Base-by-base conservation (phyloP, 2,888 invertebrate genomes). In the Drosophila nr. medialis region DNA sequence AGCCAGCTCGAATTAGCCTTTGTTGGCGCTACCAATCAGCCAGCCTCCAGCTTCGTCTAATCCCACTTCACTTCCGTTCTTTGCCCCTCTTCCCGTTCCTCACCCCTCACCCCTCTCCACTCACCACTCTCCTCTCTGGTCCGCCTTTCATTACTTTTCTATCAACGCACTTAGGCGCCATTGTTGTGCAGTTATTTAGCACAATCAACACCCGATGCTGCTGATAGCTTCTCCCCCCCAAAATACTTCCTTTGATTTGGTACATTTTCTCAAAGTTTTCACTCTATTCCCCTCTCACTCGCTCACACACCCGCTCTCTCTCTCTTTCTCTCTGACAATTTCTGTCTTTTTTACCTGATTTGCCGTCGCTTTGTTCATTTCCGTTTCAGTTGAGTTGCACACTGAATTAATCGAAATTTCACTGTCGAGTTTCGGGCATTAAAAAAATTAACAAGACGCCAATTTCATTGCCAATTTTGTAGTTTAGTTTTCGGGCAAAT, bases 151-250 rank as follows among this genome's bases (percentile, higher is more conserved):
- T 86, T 86, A 86, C 89, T 86, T 86, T 86, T 86, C 85, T 89
- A 86, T 89, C 89, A 86, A 89, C 89, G 85, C 89, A 86, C 85
- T 86, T 86, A 86, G 84, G 81, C 84, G 49, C 86, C 75, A 89
- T 86, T 86, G 89, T 86, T 86, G 89, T 82, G 85, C 89, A 86
- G 85, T 86, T 86, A 86, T 89, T 86, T 86, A 86, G 85, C 80
- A 82, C 85, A 86, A 86, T 86, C 85, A 86, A 86, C 85, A 86
- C 89, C 78, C 90, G 85, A 75, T 80, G 82, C 85, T 74, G 74
- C 80, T 73, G 85, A 85, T 83, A 84, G 72, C 62, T n/a, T 8
- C 27, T n/a, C 13, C 24, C 7, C n/a, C n/a, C 51, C 42, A 21
- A 51, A 51, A 60, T 73, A 30, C 50, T 29, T 11, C 54, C 79